Percentiles rank a stretch among this genome's conserved stretches.
Conservation (phyloP, 2,888 invertebrate genomes). For the Drosophila peninsularis region DNA sequence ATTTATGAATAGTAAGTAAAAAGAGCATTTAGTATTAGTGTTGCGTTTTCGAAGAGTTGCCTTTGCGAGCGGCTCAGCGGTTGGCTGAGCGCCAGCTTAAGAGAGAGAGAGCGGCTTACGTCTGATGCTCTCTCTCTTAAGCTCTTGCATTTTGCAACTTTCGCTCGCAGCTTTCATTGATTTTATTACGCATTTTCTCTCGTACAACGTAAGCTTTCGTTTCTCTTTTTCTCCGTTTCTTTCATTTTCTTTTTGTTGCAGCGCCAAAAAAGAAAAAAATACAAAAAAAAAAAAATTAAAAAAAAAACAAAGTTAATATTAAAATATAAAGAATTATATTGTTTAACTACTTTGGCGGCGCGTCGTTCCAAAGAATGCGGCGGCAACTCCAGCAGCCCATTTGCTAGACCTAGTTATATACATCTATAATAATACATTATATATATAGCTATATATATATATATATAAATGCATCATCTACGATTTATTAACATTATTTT, state of each 20-base stretch:
- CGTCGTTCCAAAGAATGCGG: constrained; percentile 56
- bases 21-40: constrained; percentile 55
- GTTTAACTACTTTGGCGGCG: constrained; percentile 41
- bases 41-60: constrained; percentile 20
- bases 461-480: constrained; percentile 18
- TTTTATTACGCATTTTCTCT: constrained; percentile 48
- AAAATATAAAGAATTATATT: constrained; percentile 39
- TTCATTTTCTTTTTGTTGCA: constrained; percentile 33
- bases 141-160: constrained; percentile 41
- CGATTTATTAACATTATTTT: constrained; percentile 39
- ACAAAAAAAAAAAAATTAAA: constrained; percentile 7
- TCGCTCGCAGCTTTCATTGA: constrained; percentile 59
- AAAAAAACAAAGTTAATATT: constrained; percentile 30
- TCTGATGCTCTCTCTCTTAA: constrained; percentile 1
- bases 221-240: constrained; percentile 41
- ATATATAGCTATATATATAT: constrained; percentile 5
- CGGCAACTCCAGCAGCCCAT: constrained; percentile 32
- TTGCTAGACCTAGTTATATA: constrained; percentile 61
- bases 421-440: constrained; percentile 19
- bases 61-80: constrained; percentile 4
- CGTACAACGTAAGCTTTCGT: constrained; percentile 60
- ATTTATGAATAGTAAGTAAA: constrained; percentile 10
- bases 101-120: constrained; percentile 10
- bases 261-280: constrained; percentile 35
- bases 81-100: constrained; percentile 28